Conservation (phyloP, 2,888 invertebrate genomes). For the Brachyptera putata region DNA sequence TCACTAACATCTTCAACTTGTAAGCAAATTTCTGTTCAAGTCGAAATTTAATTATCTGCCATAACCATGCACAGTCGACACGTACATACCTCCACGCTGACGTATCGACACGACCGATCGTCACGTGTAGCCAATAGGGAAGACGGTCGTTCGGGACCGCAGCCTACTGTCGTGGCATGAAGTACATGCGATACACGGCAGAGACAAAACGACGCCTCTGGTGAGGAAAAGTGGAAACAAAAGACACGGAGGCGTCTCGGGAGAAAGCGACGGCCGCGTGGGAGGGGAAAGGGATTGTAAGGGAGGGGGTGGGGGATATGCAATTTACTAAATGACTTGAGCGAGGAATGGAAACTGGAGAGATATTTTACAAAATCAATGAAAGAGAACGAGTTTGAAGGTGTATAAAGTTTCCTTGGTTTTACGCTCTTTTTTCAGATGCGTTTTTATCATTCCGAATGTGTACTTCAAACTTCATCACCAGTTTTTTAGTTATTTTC, state of each 20-base stretch:
- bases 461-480: background rate
- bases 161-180: too few species aligned
- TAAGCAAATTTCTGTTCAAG: background rate
- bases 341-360: background rate
- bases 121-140: too few species aligned
- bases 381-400: background rate
- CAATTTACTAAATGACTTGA: slow-evolving; percentile 28
- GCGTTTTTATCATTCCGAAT: background rate
- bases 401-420: background rate
- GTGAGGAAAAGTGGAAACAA: background rate
- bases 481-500: too few species aligned
- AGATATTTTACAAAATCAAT: slow-evolving; percentile 12
- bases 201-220: background rate
- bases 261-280: background rate
- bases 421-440: background rate
- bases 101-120: too few species aligned
- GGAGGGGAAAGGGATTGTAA: background rate
- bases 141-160: too few species aligned
- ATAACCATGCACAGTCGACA: background rate
- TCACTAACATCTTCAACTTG: too few species aligned
- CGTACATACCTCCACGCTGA: too few species aligned
- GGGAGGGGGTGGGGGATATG: slow-evolving; percentile 16
- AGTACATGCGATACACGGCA: too few species aligned
- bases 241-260: background rate
- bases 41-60: slow-evolving; percentile 17